A percentile compares a stretch with the other conserved stretches of the same genome.
These are phyloP conservation scores for Spodoptera frugiperda DNA, from an alignment of 1,140 invertebrate genomes.

Conservation along the genomic window DNA sequence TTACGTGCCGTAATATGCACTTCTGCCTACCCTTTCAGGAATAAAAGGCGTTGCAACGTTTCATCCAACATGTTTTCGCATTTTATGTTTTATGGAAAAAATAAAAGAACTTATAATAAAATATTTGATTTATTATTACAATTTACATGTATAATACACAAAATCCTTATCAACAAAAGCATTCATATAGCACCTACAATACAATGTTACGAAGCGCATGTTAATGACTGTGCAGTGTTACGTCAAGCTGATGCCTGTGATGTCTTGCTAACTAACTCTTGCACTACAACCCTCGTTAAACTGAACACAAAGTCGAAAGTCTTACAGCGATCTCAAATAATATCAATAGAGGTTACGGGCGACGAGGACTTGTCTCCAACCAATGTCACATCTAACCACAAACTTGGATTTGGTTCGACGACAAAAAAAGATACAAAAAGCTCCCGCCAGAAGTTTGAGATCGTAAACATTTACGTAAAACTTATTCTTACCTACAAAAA, in stretches of 20 bases:
- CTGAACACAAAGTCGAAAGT: slow-evolving; percentile 13
- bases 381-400: too few relatives aligned
- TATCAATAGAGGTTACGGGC: not conserved
- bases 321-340: slow-evolving; percentile 13
- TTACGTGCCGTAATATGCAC: too few relatives aligned
- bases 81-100: too few relatives aligned
- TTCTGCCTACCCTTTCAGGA: too few relatives aligned
- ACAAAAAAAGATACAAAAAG: slow-evolving; percentile 9
- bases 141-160: slow-evolving; percentile 43
- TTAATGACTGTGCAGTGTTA: slow-evolving; percentile 22
- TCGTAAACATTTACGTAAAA: not conserved
- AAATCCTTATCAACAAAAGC: slow-evolving; percentile 44
- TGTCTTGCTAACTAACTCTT: not conserved
- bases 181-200: slow-evolving; percentile 41
- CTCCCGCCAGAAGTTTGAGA: slow-evolving; percentile 4
- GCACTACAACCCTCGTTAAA: not conserved
- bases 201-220: slow-evolving; percentile 33
- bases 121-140: slow-evolving; percentile 41
- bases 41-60: too few relatives aligned
- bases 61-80: too few relatives aligned
- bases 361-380: not conserved
- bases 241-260: slow-evolving; percentile 28
- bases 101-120: slow-evolving; percentile 33
- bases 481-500: not conserved
- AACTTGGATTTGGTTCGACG: too few relatives aligned